Conservation (phyloP, 92 coral and sea anemone genomes). For the Epizoanthus fatuus region DNA sequence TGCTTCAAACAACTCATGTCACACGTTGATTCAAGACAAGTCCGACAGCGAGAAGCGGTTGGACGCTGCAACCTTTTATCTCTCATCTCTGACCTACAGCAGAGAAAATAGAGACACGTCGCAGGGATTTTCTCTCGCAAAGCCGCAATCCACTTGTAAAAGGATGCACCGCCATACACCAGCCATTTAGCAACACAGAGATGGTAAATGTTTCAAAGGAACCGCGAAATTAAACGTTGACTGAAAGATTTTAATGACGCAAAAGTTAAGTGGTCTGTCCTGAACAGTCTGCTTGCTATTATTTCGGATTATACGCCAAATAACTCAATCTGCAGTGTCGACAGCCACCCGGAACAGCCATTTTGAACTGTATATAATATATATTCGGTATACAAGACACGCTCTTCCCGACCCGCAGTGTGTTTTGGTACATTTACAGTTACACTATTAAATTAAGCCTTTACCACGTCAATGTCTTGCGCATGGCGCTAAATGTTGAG, state of each 20-base stretch:
- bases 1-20: slow-evolving; percentile 22
- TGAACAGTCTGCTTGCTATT: not conserved
- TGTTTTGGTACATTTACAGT: too few relatives aligned
- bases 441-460: too few relatives aligned
- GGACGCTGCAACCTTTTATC: slow-evolving; percentile 1
- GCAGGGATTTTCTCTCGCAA: slow-evolving; percentile 9
- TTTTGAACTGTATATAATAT: not conserved
- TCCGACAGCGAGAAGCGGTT: slow-evolving; percentile 29
- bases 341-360: not conserved
- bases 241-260: slow-evolving; percentile 7
- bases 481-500: too few relatives aligned
- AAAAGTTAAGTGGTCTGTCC: slow-evolving; percentile 6
- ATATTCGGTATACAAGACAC: not conserved
- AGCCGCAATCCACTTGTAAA: slow-evolving; percentile 24
- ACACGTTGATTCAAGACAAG: not conserved
- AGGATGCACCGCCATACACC: not conserved
- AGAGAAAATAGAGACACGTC: slow-evolving; percentile 1
- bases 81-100: slow-evolving; percentile 28
- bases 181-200: not conserved
- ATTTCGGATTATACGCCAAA: not conserved
- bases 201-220: slow-evolving; percentile 10
- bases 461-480: too few relatives aligned
- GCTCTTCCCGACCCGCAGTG: not conserved
- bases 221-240: slow-evolving; percentile 29
- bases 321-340: not conserved